phyloP scores from a whole-genome alignment of 2,888 invertebrate genomes.

The Octodonta nipae region DNA sequence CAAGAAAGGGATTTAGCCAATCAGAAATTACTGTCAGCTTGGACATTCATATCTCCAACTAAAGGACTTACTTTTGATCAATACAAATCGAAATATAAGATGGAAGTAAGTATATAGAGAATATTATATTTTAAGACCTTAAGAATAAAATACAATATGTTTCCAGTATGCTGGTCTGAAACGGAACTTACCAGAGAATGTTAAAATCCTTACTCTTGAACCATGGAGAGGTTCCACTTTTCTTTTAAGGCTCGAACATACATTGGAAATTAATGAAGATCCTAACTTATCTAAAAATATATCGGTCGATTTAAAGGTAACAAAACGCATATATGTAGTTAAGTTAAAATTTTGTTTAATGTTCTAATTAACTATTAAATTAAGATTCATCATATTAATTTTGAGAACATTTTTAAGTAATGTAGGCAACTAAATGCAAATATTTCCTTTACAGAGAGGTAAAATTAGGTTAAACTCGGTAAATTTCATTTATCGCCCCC shows the following conservation, averaged over 20 bases:
- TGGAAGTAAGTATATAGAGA: conserved; percentile 31
- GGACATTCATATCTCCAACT: conserved; percentile 48
- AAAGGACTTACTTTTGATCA: conserved; percentile 34
- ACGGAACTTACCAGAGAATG: conserved; percentile 47
- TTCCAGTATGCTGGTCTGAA: conserved; percentile 40
- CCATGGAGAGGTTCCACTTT: conserved; percentile 52
- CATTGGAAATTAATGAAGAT: conserved; percentile 53
- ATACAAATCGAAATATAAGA: conserved; percentile 35
- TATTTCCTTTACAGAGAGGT: too few relatives aligned
- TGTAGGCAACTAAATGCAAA: too few relatives aligned
- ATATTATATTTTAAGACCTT: conserved; percentile 39
- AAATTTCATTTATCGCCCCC: too few relatives aligned
- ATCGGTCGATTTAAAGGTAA: conserved; percentile 43
- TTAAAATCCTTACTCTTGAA: conserved; percentile 68
- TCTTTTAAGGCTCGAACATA: conserved; percentile 67
- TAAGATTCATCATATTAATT: too few relatives aligned
- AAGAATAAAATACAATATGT: conserved; percentile 36
- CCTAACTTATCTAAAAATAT: conserved; percentile 39
- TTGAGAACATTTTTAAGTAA: too few relatives aligned
- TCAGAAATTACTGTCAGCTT: conserved; percentile 45
- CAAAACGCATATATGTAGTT: too few relatives aligned
- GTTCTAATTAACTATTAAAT: too few relatives aligned
- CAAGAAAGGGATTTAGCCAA: conserved; percentile 38
- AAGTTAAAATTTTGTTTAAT: too few relatives aligned
- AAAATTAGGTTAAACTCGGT: too few relatives aligned